phyloP scores from a whole-genome alignment of 2,888 invertebrate genomes.

The Brachycybe producta region DNA sequence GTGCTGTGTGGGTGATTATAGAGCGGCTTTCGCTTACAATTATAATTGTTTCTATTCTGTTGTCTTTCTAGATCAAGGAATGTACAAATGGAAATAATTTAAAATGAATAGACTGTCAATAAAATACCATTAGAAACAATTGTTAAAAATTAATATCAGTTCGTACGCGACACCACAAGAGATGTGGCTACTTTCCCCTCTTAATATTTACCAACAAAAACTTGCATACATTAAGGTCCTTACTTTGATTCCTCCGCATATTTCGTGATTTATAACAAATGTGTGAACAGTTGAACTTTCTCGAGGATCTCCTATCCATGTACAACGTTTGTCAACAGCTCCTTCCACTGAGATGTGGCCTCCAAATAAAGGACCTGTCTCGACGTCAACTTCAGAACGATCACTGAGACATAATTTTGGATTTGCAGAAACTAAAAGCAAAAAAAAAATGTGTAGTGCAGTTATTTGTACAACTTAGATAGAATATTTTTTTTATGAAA shows the following conservation, averaged over 20 bases:
- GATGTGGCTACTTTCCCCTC: no score
- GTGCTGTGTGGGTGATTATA: constrained; percentile 65
- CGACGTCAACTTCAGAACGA: constrained; percentile 67
- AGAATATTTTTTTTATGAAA: no score
- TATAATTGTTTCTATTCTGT: constrained; percentile 54
- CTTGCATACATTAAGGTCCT: no score
- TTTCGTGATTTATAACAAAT: constrained; percentile 55
- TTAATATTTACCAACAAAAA: no score
- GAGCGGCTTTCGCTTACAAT: constrained; percentile 70
- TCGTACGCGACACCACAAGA: no score
- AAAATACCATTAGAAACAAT: no score
- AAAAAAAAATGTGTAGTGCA: constrained; percentile 14
- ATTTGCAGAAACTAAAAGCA: constrained; percentile 56
- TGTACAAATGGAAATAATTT: no score
- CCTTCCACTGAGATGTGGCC: constrained; percentile 64
- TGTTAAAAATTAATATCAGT: no score
- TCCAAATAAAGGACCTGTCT: constrained; percentile 66
- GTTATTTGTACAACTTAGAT: no score
- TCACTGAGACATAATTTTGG: constrained; percentile 66
- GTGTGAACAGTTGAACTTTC: constrained; percentile 60
- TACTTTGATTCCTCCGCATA: constrained; percentile 48
- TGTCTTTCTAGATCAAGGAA: constrained; percentile 33
- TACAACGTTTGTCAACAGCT: constrained; percentile 44
- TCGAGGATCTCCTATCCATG: constrained; percentile 55
- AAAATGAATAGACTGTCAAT: no score